Evolutionary conservation across 2,797 vertebrate genomes (phyloP), one percentile per base, ranked within the genome.

Genomic region (Pyrocephalus nanus): DNA sequence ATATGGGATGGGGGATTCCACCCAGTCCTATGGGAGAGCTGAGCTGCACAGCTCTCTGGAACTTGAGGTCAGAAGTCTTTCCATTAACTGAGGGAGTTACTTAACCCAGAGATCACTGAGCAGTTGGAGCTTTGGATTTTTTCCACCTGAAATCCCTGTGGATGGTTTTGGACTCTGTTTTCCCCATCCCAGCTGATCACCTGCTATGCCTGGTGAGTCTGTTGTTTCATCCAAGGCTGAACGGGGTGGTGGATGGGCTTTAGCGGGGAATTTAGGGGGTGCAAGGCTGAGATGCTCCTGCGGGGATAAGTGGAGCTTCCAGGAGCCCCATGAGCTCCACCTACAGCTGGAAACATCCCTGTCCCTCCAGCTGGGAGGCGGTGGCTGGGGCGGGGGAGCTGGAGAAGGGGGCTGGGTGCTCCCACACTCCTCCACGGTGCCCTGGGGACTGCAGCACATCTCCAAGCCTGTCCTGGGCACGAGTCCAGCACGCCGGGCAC

Each of bases 261-360:
- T 8, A 30, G 27, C 2, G n/a, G 27, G 20, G 40, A 19, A 53
- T 50, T 61, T 47, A 11, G 16, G 17, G 32, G 9, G 4, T 72
- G 34, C 38, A 38, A 88, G 15, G 0, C 70, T 38, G 32, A 1
- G 0, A 8, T 1, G 25, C 25, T 20, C 12, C 45, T 1, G 1
- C 36, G 19, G 53, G 6, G 36, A 12, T 13, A 54, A 14, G 12
- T 1, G 0, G 2, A 50, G 34, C 32, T 86, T 83, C 40, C 75
- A 43, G 45, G 22, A 66, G 27, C 9, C 18, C 32, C 27, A 3
- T 18, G 26, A 83, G 26, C 47, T 60, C 29, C 40, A 17, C 11
- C 36, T 60, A 51, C 15, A 1, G 27, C 48, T 67, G 45, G 53
- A 75, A 53, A 13, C 27, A 43, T 11, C 62, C n/a, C 74, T 77